Evolutionary conservation across 2,113 vertebrate species (phyloP).

Genomic region (Sebastes schlegelii): DNA sequence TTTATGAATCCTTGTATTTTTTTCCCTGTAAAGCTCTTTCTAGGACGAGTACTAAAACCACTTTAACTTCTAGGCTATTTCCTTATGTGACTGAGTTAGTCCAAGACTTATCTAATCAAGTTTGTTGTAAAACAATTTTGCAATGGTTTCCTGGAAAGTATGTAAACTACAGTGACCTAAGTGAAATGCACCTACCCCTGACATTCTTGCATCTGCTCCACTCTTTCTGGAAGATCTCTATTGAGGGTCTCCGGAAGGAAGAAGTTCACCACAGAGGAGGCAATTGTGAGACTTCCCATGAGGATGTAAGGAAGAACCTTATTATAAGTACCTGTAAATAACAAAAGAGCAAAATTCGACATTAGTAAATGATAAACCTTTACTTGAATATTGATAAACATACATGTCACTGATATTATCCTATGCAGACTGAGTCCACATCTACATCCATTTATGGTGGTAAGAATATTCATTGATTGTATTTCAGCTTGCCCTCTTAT

Average conservation of each 20-base stretch:
- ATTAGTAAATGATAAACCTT: background rate
- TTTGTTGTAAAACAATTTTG: background rate
- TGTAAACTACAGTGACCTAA: background rate
- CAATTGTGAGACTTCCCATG: constrained; percentile 92
- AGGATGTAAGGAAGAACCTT: constrained; percentile 92
- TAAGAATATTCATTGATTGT: constrained; percentile 74
- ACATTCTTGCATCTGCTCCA: constrained; percentile 91
- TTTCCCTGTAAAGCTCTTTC: background rate
- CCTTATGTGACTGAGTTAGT: too few relatives aligned
- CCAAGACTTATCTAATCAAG: background rate
- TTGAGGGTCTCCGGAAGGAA: constrained; percentile 93
- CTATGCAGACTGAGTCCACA: background rate
- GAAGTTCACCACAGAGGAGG: constrained; percentile 89
- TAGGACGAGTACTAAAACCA: too few relatives aligned
- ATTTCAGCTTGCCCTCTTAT: background rate
- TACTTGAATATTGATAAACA: background rate
- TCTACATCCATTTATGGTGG: constrained; percentile 91
- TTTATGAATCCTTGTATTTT: background rate
- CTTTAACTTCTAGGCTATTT: background rate
- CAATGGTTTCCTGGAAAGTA: background rate
- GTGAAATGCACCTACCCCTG: constrained; percentile 82
- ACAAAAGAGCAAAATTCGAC: background rate
- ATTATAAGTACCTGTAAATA: constrained; percentile 86
- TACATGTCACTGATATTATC: background rate
- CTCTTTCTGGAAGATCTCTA: constrained; percentile 90